Evolutionary conservation across 2,888 invertebrate species (phyloP), one percentile per base, ranked within the genome.

Genomic region (Biston betularia): DNA sequence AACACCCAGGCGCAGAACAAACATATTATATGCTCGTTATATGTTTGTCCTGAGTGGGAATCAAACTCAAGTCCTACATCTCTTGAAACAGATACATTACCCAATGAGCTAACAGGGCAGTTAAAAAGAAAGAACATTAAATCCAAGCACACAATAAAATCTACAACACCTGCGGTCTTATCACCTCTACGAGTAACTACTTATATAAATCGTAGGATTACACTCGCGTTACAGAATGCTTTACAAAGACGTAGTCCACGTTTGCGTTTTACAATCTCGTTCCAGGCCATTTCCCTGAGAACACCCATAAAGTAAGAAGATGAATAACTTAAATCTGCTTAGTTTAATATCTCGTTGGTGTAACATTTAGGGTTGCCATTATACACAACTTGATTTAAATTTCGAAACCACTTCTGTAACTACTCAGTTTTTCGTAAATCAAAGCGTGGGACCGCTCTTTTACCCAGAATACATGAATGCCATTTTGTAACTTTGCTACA

Each of bases 271-370:
- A 64, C 46, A 58, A 63, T 63, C 56, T 63, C 53, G 35, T 57
- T 56, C 63, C 57, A 53, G 40, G 9, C 52, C 63, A 58, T 58
- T 64, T 64, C 50, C 35, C 52, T 46, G 44, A 48, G 34, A 58
- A 40, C 48, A 53, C 46, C 24, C 63, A 64, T 64, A 58, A 64
- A 58, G 38, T 46, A 50, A 40, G 44, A 24, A 56, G 63, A 64
- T 58, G 63, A 64, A 64, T 64, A 64, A 64, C 57, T 58, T 64
- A 44, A 64, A 40, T 48, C 58, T 57, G 57, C 53, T 64, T 46
- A 48, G 45, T 50, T 52, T 63, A 57, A 63, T 52, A 49, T 12
- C 34, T 40, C 49, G 14, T 46, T 38, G 62, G 33, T 33, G 24
- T 40, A 5, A 48, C n/a, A n/a, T 24, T 46, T n/a, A 34, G 56